Conservation (phyloP, 2,797 vertebrate species). For the Takifugu ocellatus region DNA sequence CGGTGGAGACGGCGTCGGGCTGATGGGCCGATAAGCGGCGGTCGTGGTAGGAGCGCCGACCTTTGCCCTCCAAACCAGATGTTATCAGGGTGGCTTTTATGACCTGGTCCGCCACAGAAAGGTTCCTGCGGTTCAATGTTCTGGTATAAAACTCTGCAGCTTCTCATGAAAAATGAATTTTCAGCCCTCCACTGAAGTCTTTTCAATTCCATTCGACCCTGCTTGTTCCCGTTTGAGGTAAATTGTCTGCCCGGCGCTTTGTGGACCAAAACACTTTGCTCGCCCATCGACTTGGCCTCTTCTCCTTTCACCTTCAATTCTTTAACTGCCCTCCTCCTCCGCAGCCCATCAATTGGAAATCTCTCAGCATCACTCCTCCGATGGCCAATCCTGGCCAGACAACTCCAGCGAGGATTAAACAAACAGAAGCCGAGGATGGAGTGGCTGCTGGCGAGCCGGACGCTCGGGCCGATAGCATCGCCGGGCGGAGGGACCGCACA, state of each 20-base stretch:
- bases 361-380: slow-evolving; percentile 61
- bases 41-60: not conserved
- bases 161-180: slow-evolving; percentile 62
- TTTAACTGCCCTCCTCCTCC: slow-evolving; percentile 41
- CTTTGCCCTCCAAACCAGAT: not conserved
- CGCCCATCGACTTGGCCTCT: slow-evolving; percentile 41
- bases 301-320: slow-evolving; percentile 53
- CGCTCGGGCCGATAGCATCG: slow-evolving; percentile 63
- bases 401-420: slow-evolving; percentile 79
- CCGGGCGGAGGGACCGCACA: slow-evolving; percentile 57
- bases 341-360: slow-evolving; percentile 70
- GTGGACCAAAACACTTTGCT: slow-evolving; percentile 64
- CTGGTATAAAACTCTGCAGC: slow-evolving; percentile 24
- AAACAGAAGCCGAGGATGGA: slow-evolving; percentile 78
- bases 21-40: not conserved
- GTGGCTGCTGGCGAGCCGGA: slow-evolving; percentile 68
- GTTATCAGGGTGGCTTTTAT: not conserved
- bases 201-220: slow-evolving; percentile 55
- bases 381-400: slow-evolving; percentile 63
- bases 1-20: not conserved
- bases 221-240: slow-evolving; percentile 36
- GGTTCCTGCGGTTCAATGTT: slow-evolving; percentile 26
- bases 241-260: slow-evolving; percentile 51
- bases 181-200: slow-evolving; percentile 55
- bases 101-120: slow-evolving; percentile 16